Evolutionary conservation across 2,888 invertebrate species (phyloP).

Genomic region (Pollenia angustigena): DNA sequence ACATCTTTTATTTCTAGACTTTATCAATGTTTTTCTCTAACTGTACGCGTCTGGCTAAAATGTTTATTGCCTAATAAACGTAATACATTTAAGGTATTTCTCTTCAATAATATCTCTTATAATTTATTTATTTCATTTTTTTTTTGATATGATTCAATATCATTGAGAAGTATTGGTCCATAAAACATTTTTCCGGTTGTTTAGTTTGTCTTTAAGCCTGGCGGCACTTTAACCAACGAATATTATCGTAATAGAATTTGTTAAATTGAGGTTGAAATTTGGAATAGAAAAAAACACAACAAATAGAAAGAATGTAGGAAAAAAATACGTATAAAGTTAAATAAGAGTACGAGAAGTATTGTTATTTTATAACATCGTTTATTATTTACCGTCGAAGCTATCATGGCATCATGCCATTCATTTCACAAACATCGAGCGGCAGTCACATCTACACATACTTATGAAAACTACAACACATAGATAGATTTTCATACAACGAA

Average conservation of each 20-base stretch:
- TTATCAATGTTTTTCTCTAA: background rate
- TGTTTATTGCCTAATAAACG: constrained; percentile 20
- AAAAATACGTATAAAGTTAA: constrained; percentile 16
- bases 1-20: too few relatives aligned
- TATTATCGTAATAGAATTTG: constrained; percentile 83
- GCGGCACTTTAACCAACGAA: constrained; percentile 70
- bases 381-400: constrained; percentile 70
- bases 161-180: constrained; percentile 78
- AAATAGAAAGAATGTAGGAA: constrained; percentile 30
- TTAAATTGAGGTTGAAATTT: constrained; percentile 83
- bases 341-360: constrained; percentile 46
- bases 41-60: background rate
- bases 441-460: background rate
- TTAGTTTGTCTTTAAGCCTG: constrained; percentile 59
- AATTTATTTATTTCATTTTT: constrained; percentile 58
- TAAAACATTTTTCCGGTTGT: constrained; percentile 64
- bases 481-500: background rate
- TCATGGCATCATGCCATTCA: constrained; percentile 63
- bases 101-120: constrained; percentile 34
- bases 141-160: constrained; percentile 47
- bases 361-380: constrained; percentile 69
- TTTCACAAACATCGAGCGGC: constrained; percentile 8
- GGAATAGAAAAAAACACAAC: constrained; percentile 26
- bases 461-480: background rate
- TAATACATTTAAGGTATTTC: constrained; percentile 57